Conservation (phyloP, 2,888 invertebrate genomes). For the Taphrorychus bicolor region DNA sequence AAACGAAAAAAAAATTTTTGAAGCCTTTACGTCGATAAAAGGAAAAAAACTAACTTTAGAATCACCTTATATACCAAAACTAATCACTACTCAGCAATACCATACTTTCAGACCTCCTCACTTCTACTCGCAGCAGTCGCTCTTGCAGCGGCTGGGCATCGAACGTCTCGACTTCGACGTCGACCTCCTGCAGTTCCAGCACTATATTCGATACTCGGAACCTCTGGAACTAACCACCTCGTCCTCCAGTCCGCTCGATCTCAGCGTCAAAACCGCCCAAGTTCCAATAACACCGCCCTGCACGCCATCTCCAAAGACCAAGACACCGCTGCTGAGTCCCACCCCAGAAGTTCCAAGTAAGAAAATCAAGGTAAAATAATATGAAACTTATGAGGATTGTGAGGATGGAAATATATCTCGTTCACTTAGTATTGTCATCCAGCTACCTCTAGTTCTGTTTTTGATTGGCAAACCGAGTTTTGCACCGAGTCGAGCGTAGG, state of each 20-base stretch:
- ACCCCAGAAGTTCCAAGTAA: slow-evolving; percentile 53
- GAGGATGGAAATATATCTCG: no score
- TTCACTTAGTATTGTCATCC: no score
- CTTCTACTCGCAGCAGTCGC: slow-evolving; percentile 46
- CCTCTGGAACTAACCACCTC: slow-evolving; percentile 63
- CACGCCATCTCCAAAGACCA: slow-evolving; percentile 70
- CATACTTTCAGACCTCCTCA: slow-evolving; percentile 48
- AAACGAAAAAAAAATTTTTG: no score
- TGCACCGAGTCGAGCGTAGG: no score
- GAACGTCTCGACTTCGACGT: slow-evolving; percentile 51
- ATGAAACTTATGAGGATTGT: neutral
- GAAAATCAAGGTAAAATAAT: slow-evolving; percentile 57
- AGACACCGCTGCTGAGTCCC: slow-evolving; percentile 38
- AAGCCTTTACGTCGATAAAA: no score
- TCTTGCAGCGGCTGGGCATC: slow-evolving; percentile 52
- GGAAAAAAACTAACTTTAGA: no score
- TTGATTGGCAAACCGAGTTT: no score
- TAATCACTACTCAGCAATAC: no score
- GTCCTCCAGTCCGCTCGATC: slow-evolving; percentile 69
- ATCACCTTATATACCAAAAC: no score
- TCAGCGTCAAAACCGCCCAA: slow-evolving; percentile 72
- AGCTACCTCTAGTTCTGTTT: no score
- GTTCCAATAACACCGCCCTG: slow-evolving; percentile 80
- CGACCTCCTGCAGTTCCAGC: slow-evolving; percentile 49
- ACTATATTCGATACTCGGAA: slow-evolving; percentile 64